phyloP scores from a whole-genome alignment of 2,797 vertebrate species.

The Sebastes minor region DNA sequence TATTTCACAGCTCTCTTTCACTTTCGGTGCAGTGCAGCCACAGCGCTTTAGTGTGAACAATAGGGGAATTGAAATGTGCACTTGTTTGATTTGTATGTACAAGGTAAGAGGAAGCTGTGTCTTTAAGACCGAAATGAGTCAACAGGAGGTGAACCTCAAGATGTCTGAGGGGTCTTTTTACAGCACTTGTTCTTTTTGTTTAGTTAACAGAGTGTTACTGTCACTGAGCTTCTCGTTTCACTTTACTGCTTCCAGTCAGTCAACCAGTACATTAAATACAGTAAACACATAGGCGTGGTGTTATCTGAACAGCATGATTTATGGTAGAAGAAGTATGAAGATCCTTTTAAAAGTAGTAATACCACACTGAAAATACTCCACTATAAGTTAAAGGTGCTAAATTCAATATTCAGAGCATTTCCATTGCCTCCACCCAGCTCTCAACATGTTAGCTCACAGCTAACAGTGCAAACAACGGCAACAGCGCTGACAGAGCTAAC shows the following conservation, averaged over 20 bases:
- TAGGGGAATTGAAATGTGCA: neutral
- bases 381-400: neutral
- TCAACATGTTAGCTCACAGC: too few species aligned
- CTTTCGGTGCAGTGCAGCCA: constrained; percentile 27
- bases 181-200: neutral
- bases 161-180: neutral
- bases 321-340: neutral
- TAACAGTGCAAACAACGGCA: too few species aligned
- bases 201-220: neutral
- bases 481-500: too few species aligned
- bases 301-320: neutral
- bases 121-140: neutral
- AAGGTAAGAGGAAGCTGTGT: constrained; percentile 22
- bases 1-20: constrained; percentile 38
- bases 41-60: neutral
- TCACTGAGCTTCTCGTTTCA: constrained; percentile 31
- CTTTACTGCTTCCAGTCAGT: constrained; percentile 23
- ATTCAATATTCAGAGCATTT: neutral
- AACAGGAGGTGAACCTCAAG: neutral
- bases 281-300: neutral
- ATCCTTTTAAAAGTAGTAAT: neutral
- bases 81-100: neutral
- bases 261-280: neutral
- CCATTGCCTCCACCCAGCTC: neutral
- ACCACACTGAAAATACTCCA: neutral